A percentile compares a stretch with the other conserved stretches of the same genome.
These are phyloP conservation scores for Cheilinus undulatus DNA, from an alignment of 2,113 vertebrate genomes.

Conservation along the genomic window DNA sequence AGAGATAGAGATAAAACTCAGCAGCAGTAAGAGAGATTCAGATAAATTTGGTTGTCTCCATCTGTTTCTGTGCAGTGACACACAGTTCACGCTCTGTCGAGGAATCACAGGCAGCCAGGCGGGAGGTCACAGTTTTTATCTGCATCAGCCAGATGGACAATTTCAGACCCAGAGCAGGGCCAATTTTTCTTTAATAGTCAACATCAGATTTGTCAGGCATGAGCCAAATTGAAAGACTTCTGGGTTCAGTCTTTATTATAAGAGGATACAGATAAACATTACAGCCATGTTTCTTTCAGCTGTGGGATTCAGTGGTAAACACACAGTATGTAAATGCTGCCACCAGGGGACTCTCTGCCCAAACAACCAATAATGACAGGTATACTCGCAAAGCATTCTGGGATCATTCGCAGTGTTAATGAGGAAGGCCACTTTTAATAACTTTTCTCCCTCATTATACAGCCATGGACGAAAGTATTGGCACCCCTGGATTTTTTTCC, in stretches of 20 bases:
- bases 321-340: no score
- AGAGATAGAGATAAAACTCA: constrained; percentile 26
- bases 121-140: constrained; percentile 11
- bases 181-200: constrained; percentile 4
- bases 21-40: neutral
- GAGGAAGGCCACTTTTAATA: no score
- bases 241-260: neutral
- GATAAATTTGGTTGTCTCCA: constrained; percentile 22
- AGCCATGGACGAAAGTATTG: no score
- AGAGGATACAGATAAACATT: neutral
- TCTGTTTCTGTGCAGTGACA: constrained; percentile 4
- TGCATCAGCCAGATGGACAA: constrained; percentile 6
- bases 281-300: neutral
- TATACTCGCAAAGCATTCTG: no score
- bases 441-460: no score
- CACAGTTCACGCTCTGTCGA: neutral
- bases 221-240: neutral
- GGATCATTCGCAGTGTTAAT: no score
- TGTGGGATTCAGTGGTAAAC: constrained; percentile 7
- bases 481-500: no score
- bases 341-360: no score
- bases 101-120: constrained; percentile 27
- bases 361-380: no score
- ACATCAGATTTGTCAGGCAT: neutral
- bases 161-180: neutral